These are phyloP conservation scores for Zhuqinia jingwanae DNA, from an alignment of 2,888 invertebrate genomes.

Conservation along the genomic window DNA sequence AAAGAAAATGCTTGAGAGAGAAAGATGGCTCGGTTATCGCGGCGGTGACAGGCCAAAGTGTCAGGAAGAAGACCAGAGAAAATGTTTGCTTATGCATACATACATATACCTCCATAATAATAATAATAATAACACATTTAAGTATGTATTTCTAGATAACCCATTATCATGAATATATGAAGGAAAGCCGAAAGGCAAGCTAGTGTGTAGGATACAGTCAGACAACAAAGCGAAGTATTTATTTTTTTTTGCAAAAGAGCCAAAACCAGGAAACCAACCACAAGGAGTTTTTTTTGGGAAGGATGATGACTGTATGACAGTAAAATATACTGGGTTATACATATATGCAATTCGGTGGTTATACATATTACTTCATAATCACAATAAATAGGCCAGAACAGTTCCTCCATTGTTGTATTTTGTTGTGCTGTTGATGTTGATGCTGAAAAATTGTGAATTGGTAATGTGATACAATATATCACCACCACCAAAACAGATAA, in stretches of 20 bases:
- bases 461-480: slow-evolving; percentile 53
- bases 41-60: slow-evolving; percentile 59
- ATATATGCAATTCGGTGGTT: neutral
- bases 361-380: too few species aligned
- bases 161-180: neutral
- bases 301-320: slow-evolving; percentile 24
- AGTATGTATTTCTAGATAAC: neutral
- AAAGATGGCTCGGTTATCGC: slow-evolving; percentile 33
- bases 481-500: neutral
- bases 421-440: slow-evolving; percentile 5
- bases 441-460: slow-evolving; percentile 42
- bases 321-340: neutral
- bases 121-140: too few species aligned
- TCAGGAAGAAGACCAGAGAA: slow-evolving; percentile 59
- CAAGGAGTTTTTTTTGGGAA: slow-evolving; percentile 4
- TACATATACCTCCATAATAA: neutral
- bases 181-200: slow-evolving; percentile 15
- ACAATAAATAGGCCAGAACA: slow-evolving; percentile 18
- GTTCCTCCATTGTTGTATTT: slow-evolving; percentile 19
- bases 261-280: slow-evolving; percentile 12
- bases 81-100: slow-evolving; percentile 26
- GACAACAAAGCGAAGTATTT: neutral
- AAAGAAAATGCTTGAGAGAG: slow-evolving; percentile 20
- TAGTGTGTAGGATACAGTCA: too few species aligned
- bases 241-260: slow-evolving; percentile 16